phyloP scores from a whole-genome alignment of 2,888 invertebrate genomes.

The Hypsopygia costalis region DNA sequence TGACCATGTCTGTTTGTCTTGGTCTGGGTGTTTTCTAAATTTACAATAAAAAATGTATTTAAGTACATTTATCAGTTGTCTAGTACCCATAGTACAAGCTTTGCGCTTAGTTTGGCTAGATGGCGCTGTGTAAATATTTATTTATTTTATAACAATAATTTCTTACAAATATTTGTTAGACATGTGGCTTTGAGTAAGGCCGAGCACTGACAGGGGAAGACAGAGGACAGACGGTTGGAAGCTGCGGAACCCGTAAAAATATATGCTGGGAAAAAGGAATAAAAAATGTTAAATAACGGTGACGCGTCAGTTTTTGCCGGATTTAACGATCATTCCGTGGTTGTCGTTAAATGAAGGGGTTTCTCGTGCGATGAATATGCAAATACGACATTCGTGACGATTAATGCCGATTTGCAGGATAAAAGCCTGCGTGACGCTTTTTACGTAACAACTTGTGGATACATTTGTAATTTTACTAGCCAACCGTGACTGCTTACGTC shows the following conservation, averaged over 20 bases:
- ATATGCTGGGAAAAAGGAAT: conserved; percentile 33
- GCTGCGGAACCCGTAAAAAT: conserved; percentile 25
- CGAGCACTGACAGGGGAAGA: conserved; percentile 7
- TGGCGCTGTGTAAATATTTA: too few relatives aligned
- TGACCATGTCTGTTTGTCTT: too few relatives aligned
- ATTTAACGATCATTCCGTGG: conserved; percentile 49
- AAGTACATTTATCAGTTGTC: too few relatives aligned
- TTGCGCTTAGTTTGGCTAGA: too few relatives aligned
- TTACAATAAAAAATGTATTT: too few relatives aligned
- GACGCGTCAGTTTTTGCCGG: conserved; percentile 49
- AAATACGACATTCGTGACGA: conserved; percentile 52
- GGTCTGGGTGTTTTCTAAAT: too few relatives aligned
- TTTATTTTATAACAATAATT: background rate
- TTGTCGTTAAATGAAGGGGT: conserved; percentile 54
- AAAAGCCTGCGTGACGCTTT: conserved; percentile 28
- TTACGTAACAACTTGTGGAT: conserved; percentile 37
- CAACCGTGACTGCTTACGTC: too few relatives aligned
- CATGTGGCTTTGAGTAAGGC: conserved; percentile 6
- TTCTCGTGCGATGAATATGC: conserved; percentile 60
- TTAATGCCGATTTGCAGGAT: conserved; percentile 49
- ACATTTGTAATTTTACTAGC: too few relatives aligned
- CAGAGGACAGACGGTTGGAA: conserved; percentile 10
- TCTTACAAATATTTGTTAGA: background rate
- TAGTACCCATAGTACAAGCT: too few relatives aligned
- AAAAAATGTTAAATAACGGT: conserved; percentile 37